Percentiles rank a stretch among this genome's conserved stretches.
Evolutionary conservation across 1,140 invertebrate species (phyloP).

Genomic region (Drosophila sulfurigaster): DNA sequence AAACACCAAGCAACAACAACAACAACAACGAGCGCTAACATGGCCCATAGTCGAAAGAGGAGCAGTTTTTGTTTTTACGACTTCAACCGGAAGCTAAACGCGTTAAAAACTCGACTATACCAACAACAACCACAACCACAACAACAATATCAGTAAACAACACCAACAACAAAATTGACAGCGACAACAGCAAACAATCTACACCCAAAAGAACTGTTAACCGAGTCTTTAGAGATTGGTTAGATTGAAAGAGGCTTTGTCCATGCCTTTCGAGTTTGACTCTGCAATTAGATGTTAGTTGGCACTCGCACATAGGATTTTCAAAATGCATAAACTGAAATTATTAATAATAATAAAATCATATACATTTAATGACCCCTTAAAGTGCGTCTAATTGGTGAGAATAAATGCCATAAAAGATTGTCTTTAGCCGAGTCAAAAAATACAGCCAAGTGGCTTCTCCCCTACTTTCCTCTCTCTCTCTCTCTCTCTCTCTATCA

Average conservation of each 20-base stretch:
- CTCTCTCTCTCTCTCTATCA: neutral
- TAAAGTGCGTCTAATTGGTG: constrained; percentile 76
- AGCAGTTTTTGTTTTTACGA: constrained; percentile 68
- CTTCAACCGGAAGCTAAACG: constrained; percentile 61
- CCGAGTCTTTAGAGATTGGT: constrained; percentile 21
- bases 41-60: constrained; percentile 53
- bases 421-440: constrained; percentile 19
- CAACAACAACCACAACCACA: constrained; percentile 18
- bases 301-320: constrained; percentile 18
- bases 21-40: constrained; percentile 35
- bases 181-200: constrained; percentile 5
- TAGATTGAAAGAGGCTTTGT: constrained; percentile 7
- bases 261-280: neutral
- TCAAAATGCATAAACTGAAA: constrained; percentile 62
- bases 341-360: constrained; percentile 70
- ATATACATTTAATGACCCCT: constrained; percentile 58
- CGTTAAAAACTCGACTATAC: constrained; percentile 47
- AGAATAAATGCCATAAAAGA: constrained; percentile 46
- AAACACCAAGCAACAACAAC: constrained; percentile 27
- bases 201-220: constrained; percentile 47
- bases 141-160: constrained; percentile 15
- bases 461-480: neutral
- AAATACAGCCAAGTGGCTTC: constrained; percentile 16
- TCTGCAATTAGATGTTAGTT: constrained; percentile 33
- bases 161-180: constrained; percentile 1